Percentiles rank a stretch among this genome's conserved stretches.
Evolutionary conservation across 2,888 invertebrate genomes (phyloP).

Genomic region (Orchestes rusci): DNA sequence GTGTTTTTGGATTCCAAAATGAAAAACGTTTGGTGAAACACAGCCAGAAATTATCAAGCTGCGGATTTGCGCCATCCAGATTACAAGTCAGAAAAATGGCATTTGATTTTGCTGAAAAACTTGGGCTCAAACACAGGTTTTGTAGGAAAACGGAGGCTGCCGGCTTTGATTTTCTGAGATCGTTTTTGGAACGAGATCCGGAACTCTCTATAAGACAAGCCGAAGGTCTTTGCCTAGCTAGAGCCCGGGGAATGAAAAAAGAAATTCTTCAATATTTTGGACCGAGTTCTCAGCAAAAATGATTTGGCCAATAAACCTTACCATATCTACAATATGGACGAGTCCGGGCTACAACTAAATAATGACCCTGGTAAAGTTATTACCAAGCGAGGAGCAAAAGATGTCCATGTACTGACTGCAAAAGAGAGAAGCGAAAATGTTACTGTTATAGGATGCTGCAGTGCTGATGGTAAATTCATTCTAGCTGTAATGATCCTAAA

Average conservation of each 20-base stretch:
- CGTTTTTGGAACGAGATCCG: slow-evolving; percentile 6
- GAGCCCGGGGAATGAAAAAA: slow-evolving; percentile 12
- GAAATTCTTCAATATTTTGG: slow-evolving; percentile 12
- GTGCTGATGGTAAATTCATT: slow-evolving; percentile 19
- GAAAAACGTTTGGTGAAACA: too few relatives aligned
- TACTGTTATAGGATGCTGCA: slow-evolving; percentile 21
- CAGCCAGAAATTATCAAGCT: too few relatives aligned
- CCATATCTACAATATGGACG: slow-evolving; percentile 24
- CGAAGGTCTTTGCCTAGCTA: slow-evolving; percentile 6
- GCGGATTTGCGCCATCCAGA: too few relatives aligned
- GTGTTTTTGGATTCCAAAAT: too few relatives aligned
- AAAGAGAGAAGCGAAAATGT: slow-evolving; percentile 23
- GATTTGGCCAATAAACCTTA: slow-evolving; percentile 15
- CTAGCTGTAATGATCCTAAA: slow-evolving; percentile 19
- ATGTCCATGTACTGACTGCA: slow-evolving; percentile 19
- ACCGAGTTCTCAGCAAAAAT: slow-evolving; percentile 3
- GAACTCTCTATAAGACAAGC: slow-evolving; percentile 5
- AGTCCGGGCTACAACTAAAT: slow-evolving; percentile 21
- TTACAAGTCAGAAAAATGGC: too few relatives aligned
- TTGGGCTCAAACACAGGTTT: slow-evolving; percentile 6
- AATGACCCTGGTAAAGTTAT: slow-evolving; percentile 22
- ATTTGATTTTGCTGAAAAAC: slow-evolving; percentile 4
- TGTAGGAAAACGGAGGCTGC: slow-evolving; percentile 6
- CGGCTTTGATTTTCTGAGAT: slow-evolving; percentile 5
- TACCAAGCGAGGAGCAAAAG: slow-evolving; percentile 17